Conservation (phyloP, 2,113 vertebrate genomes). For the Percina caprodes region DNA sequence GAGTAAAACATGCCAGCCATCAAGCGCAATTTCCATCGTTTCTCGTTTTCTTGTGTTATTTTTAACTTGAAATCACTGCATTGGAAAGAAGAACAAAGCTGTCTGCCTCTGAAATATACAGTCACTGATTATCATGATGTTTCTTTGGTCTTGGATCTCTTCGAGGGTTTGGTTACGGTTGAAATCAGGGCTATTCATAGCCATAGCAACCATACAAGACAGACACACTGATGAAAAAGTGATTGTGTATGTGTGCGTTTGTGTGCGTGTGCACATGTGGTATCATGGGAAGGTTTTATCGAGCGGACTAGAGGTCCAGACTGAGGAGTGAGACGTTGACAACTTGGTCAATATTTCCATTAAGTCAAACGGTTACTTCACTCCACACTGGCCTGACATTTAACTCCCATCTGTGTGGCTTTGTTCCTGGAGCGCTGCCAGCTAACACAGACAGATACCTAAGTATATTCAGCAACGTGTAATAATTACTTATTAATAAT, state of each 20-base stretch:
- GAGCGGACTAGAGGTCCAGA: conserved; percentile 56
- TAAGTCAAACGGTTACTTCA: conserved; percentile 64
- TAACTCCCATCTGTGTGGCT: conserved; percentile 44
- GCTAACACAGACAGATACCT: conserved; percentile 22
- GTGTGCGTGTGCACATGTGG: conserved; percentile 48
- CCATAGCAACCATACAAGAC: conserved; percentile 65
- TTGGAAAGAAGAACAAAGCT: conserved; percentile 53
- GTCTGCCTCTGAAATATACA: conserved; percentile 54
- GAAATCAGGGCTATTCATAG: conserved; percentile 47
- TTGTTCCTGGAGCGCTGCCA: conserved; percentile 40
- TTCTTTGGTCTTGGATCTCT: conserved; percentile 44
- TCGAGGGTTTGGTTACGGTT: conserved; percentile 51
- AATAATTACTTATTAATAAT: background rate
- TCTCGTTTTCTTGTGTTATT: conserved; percentile 39
- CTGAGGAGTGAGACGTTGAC: conserved; percentile 59
- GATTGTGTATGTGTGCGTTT: conserved; percentile 37
- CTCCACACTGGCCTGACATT: conserved; percentile 34
- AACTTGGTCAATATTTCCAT: conserved; percentile 72
- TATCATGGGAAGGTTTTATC: conserved; percentile 70
- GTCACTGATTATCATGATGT: conserved; percentile 57
- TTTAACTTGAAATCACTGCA: conserved; percentile 48
- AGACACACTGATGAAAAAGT: conserved; percentile 46
- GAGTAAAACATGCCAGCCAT: conserved; percentile 31
- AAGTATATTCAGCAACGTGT: background rate
- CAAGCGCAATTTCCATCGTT: conserved; percentile 42